Evolutionary conservation across 2,888 invertebrate genomes (phyloP).

Genomic region (Neria commutata): DNA sequence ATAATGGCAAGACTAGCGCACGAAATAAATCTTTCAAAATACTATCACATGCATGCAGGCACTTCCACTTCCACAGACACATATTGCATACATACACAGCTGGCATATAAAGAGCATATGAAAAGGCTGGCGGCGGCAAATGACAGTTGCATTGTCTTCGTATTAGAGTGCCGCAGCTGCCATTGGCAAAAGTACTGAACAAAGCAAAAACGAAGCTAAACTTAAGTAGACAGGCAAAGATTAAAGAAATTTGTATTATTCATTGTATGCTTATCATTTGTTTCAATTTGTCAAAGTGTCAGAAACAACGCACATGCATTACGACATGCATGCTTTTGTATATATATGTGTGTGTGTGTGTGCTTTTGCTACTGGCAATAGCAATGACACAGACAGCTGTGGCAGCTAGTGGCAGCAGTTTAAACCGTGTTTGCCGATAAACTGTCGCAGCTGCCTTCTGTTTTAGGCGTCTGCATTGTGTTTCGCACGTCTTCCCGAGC

Average conservation of each 20-base stretch:
- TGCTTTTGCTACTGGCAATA: too few species aligned
- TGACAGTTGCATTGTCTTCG: too few species aligned
- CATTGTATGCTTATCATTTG: slow-evolving; percentile 28
- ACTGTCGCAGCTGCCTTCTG: not conserved
- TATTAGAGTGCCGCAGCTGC: too few species aligned
- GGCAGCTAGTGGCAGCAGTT: too few species aligned
- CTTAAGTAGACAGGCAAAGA: not conserved
- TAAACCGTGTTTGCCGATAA: too few species aligned
- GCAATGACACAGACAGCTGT: too few species aligned
- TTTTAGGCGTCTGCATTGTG: not conserved
- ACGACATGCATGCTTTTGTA: not conserved
- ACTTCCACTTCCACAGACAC: too few species aligned
- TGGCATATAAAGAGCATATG: not conserved
- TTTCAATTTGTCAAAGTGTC: slow-evolving; percentile 32
- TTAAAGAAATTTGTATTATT: slow-evolving; percentile 24
- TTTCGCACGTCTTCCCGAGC: too few species aligned
- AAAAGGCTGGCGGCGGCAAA: not conserved
- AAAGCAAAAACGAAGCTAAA: too few species aligned
- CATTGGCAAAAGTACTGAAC: too few species aligned
- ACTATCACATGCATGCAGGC: not conserved
- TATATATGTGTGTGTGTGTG: too few species aligned
- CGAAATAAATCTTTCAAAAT: slow-evolving; percentile 1
- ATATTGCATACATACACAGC: too few species aligned
- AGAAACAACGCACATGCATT: slow-evolving; percentile 9
- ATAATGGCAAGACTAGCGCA: not conserved